Conservation (phyloP, 2,888 invertebrate species). For the Drosophila quinaria region DNA sequence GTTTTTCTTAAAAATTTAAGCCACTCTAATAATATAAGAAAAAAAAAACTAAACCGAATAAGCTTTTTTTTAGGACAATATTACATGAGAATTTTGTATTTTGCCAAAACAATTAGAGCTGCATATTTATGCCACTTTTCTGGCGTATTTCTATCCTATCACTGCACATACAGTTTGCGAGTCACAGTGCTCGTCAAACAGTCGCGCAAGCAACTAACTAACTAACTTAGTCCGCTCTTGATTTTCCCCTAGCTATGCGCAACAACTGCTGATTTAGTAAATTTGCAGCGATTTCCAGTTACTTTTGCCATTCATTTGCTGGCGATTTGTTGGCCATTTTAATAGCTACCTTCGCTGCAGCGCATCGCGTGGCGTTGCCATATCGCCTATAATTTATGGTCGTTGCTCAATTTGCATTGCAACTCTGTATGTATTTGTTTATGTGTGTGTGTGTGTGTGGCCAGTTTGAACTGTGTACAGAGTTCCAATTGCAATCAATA, state of each 20-base stretch:
- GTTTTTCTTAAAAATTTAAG: no score
- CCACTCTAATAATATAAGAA: no score
- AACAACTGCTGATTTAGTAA: conserved; percentile 61
- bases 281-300: conserved; percentile 61
- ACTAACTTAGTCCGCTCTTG: conserved; percentile 7
- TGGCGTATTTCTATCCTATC: neutral
- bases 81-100: no score
- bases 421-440: conserved; percentile 8
- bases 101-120: no score
- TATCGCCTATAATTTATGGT: conserved; percentile 56
- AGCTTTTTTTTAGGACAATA: no score
- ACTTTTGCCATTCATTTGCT: conserved; percentile 56
- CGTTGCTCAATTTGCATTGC: conserved; percentile 54
- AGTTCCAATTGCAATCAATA: conserved; percentile 71
- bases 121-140: no score
- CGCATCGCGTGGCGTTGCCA: conserved; percentile 54
- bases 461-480: conserved; percentile 26
- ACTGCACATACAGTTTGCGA: conserved; percentile 29
- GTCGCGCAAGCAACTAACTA: neutral
- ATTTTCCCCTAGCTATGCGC: conserved; percentile 26
- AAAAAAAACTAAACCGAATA: no score
- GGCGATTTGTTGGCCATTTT: conserved; percentile 48
- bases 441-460: conserved; percentile 20
- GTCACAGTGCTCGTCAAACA: conserved; percentile 12
- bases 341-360: conserved; percentile 39